phyloP scores from a whole-genome alignment of 1,140 invertebrate species.

The Pogonus chalceus region DNA sequence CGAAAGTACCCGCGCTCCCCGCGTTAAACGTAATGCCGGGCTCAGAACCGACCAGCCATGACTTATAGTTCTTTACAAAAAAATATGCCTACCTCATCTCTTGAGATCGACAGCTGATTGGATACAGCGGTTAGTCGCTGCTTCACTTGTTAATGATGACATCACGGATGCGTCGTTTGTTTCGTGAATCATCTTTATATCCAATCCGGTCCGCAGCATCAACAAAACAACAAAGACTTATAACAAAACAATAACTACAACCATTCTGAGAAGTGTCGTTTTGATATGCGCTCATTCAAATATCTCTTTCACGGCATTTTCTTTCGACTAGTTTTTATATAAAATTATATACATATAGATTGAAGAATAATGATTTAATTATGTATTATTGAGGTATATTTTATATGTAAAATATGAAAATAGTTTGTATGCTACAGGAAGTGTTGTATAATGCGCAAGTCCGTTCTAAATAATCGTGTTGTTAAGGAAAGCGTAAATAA shows the following conservation, averaged over 20 bases:
- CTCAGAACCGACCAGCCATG: neutral
- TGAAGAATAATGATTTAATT: no score
- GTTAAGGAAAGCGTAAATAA: conserved; percentile 6
- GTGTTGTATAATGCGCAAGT: neutral
- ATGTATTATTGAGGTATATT: no score
- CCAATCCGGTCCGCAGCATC: neutral
- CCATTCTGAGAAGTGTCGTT: no score
- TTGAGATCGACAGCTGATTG: conserved; percentile 3
- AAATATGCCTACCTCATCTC: conserved; percentile 6
- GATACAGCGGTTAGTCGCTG: neutral
- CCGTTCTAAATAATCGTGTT: neutral
- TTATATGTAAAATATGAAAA: no score
- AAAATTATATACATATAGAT: no score
- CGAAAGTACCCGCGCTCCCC: neutral
- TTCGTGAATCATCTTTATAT: neutral
- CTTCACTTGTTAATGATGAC: conserved; percentile 3
- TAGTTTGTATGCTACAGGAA: neutral
- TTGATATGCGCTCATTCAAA: no score
- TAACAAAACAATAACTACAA: no score
- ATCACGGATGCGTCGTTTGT: neutral
- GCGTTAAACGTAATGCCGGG: no score
- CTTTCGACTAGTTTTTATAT: no score
- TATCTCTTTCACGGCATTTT: no score
- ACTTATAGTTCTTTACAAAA: neutral
- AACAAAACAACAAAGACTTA: neutral